Evolutionary conservation across 2,888 invertebrate species (phyloP).

Genomic region (Polymixis lichenea): DNA sequence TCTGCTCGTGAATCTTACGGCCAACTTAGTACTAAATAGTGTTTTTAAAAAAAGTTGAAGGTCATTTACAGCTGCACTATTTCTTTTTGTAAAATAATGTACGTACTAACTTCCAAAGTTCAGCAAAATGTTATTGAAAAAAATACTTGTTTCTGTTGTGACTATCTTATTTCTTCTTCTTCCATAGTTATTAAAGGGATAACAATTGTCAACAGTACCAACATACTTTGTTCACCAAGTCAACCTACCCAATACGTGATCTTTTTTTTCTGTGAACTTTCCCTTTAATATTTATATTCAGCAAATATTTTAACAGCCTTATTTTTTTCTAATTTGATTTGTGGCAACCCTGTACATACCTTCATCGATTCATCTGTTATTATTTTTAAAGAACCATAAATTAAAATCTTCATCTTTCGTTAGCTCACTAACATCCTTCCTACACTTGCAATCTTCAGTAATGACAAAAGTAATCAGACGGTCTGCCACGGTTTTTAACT

Average conservation of each 20-base stretch:
- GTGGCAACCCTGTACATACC: not conserved
- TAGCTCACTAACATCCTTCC: not conserved
- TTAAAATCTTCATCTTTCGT: not conserved
- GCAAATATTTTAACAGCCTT: not conserved
- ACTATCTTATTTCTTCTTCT: not conserved
- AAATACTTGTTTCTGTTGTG: no score
- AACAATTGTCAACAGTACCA: not conserved
- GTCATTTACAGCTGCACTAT: not conserved
- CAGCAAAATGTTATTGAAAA: not conserved
- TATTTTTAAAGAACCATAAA: not conserved
- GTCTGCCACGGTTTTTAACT: conserved; percentile 20
- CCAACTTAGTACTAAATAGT: no score
- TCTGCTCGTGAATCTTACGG: no score
- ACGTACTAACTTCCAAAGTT: not conserved
- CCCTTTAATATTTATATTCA: not conserved
- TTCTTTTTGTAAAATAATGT: not conserved
- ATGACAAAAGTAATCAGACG: conserved; percentile 33
- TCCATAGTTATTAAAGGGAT: not conserved
- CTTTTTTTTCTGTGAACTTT: not conserved
- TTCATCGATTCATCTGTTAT: not conserved
- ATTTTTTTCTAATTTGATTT: not conserved
- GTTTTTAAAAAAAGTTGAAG: not conserved
- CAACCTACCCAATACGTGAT: not conserved
- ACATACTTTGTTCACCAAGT: not conserved
- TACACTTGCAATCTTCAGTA: conserved; percentile 24